Base-by-base conservation (phyloP, 2,797 vertebrate species). In the Acanthopagrus latus region DNA sequence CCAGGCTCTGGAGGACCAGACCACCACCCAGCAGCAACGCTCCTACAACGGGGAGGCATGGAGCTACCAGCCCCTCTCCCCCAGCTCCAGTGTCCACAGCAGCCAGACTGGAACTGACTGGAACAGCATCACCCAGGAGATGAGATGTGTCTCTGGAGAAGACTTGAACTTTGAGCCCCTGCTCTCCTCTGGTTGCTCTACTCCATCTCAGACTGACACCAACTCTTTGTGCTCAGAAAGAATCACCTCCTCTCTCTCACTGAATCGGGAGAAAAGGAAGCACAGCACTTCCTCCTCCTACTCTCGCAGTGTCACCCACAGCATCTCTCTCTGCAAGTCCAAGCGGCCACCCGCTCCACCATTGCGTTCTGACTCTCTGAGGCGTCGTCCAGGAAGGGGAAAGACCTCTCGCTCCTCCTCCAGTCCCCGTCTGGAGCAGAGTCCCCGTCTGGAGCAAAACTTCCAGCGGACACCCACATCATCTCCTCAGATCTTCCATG, bases 261-360 rank as follows among this genome's bases (percentile, higher is more conserved):
- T 54, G 0, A 78, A 38, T 48, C 11, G 9, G 1, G 76, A 84
- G 18, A 81, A 21, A 54, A 86, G 87, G 21, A 86, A 58, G 67
- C 63, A 46, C 48, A 80, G 81, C 71, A 60, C 67, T 0, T 88
- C 86, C n/a, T 87, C 86, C 1, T 72, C 51, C 9, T 59, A 1
- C 71, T 79, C 81, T 23, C 38, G 4, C 20, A 2, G 57, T 0
- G 0, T 54, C 46, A 57, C 84, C 1, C 95, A 95, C 67, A 98
- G 94, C 82, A 96, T 99, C 87, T 98, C 97, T 55, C 90, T 99
- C 50, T 96, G 96, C 74, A 99, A 98, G 90, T 92, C 96, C 0
- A 98, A 97, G 93, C 96, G 95, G 7, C 97, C 98, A 0, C 98
- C 98, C 2, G 93, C 94, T 11, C 98, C 97, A 0, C 98, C 98